A percentile compares a stretch with the other conserved stretches of the same genome.
Evolutionary conservation across 1,140 invertebrate genomes (phyloP).

Genomic region (Drosophila elegans): DNA sequence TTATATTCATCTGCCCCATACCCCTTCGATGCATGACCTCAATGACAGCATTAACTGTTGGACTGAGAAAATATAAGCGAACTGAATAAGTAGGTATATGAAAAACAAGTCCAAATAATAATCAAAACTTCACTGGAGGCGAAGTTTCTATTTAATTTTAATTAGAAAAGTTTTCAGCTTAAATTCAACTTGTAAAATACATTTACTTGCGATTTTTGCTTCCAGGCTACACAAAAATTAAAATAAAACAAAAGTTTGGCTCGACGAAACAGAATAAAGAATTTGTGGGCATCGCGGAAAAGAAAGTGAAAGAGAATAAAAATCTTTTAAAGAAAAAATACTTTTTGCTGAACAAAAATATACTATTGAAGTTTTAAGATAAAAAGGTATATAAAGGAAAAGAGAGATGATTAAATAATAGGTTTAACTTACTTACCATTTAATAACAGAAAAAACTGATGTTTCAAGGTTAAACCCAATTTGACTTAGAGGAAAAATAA

Average conservation of each 20-base stretch:
- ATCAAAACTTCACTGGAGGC: slow-evolving; percentile 69
- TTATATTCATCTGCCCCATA: slow-evolving; percentile 4
- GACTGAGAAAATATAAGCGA: slow-evolving; percentile 15
- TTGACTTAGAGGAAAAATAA: no score
- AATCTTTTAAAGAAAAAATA: slow-evolving; percentile 6
- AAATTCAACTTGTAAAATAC: slow-evolving; percentile 67
- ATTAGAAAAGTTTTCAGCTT: slow-evolving; percentile 80
- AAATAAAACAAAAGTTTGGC: slow-evolving; percentile 66
- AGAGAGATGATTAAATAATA: no score
- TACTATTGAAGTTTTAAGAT: not conserved
- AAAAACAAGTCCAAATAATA: slow-evolving; percentile 71
- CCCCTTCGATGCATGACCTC: slow-evolving; percentile 44
- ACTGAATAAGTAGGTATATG: slow-evolving; percentile 35
- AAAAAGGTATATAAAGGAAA: no score
- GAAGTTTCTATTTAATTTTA: slow-evolving; percentile 81
- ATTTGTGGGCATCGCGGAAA: slow-evolving; percentile 2
- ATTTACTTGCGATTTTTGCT: slow-evolving; percentile 58
- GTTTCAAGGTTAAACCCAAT: no score
- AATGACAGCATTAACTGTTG: slow-evolving; percentile 22
- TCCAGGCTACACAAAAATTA: slow-evolving; percentile 20
- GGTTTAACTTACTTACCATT: no score
- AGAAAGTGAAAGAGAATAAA: slow-evolving; percentile 17
- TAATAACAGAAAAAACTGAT: no score
- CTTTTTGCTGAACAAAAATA: slow-evolving; percentile 14
- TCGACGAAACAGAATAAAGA: slow-evolving; percentile 20